A percentile compares a stretch with the other conserved stretches of the same genome.
Conservation (phyloP, 2,113 vertebrate genomes). For the Laterallus jamaicensis region DNA sequence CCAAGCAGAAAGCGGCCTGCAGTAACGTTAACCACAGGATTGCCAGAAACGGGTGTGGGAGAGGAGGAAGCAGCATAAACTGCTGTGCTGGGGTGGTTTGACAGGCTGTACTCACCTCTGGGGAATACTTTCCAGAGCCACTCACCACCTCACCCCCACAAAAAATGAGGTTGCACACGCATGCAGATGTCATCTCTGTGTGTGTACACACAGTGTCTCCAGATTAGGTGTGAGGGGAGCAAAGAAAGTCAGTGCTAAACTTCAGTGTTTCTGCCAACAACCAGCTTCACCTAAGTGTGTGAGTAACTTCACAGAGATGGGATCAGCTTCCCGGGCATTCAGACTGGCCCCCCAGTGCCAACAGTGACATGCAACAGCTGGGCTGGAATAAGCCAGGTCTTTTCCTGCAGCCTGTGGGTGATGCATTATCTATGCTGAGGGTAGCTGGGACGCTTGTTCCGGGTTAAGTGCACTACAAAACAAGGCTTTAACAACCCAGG, state of each 20-base stretch:
- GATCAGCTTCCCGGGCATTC: not conserved
- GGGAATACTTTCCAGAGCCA: not conserved
- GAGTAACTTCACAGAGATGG: not conserved
- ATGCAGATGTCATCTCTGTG: accelerated
- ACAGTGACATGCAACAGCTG: no score
- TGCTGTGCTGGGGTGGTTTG: not conserved
- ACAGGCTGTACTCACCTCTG: not conserved
- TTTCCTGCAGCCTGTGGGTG: not conserved
- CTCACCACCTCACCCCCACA: no score
- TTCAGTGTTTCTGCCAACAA: not conserved
- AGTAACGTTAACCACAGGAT: accelerated
- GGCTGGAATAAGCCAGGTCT: not conserved
- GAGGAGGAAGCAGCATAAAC: not conserved
- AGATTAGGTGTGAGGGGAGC: not conserved
- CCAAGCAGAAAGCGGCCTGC: not conserved
- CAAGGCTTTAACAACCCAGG: not conserved
- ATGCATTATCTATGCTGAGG: accelerated
- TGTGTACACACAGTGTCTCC: not conserved
- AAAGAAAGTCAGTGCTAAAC: not conserved
- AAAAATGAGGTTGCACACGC: not conserved
- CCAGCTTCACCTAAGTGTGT: not conserved
- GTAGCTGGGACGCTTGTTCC: not conserved
- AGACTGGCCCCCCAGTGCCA: not conserved
- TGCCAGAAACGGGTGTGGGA: not conserved
- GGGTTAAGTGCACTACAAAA: not conserved